phyloP scores from a whole-genome alignment of 2,113 vertebrate species.

The Camelus bactrianus region DNA sequence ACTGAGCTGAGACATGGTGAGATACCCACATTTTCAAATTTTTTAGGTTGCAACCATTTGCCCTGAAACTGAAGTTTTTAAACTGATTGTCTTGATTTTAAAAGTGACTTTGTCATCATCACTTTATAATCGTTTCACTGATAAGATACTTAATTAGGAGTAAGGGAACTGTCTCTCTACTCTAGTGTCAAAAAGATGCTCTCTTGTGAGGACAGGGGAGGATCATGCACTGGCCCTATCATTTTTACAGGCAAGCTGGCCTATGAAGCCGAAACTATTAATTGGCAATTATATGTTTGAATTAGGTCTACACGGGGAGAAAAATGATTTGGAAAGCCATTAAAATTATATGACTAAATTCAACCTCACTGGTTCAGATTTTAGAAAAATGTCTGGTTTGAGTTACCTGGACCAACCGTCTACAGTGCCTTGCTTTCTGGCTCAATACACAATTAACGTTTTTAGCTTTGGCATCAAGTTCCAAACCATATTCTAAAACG shows the following conservation, averaged over 20 bases:
- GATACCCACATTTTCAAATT: neutral
- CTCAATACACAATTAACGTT: neutral
- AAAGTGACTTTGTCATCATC: neutral
- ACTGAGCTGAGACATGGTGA: neutral
- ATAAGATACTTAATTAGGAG: neutral
- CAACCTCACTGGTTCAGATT: neutral
- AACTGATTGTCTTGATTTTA: neutral
- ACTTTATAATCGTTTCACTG: neutral
- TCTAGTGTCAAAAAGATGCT: neutral
- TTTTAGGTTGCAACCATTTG: neutral
- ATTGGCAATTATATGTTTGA: neutral
- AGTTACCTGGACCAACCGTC: neutral
- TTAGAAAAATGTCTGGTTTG: slow-evolving; percentile 33
- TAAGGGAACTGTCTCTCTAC: neutral
- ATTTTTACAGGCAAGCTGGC: neutral
- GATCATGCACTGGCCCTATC: neutral
- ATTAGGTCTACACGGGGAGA: neutral
- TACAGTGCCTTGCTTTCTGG: neutral
- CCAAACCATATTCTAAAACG: neutral
- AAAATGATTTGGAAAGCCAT: slow-evolving; percentile 34
- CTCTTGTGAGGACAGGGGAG: neutral
- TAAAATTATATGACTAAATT: neutral
- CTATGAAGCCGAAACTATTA: neutral
- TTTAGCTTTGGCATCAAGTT: neutral
- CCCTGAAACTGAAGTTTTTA: slow-evolving; percentile 16